Evolutionary conservation across 2,888 invertebrate species (phyloP).

Genomic region (Chaetogeoica ovagalla): DNA sequence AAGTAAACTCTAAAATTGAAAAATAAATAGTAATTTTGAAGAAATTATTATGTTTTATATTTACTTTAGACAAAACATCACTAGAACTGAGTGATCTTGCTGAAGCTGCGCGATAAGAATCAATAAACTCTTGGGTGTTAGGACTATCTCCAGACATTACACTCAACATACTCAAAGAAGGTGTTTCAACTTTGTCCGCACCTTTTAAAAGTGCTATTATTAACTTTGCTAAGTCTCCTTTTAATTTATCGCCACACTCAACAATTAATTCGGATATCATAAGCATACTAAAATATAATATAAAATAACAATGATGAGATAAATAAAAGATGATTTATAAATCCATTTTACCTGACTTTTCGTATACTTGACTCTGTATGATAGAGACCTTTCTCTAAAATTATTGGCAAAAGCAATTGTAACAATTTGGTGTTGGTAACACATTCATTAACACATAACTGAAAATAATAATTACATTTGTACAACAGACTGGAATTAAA

Average conservation of each 20-base stretch:
- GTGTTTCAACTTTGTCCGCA: slow-evolving; percentile 82
- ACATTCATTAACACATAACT: slow-evolving; percentile 39
- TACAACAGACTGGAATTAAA: background rate
- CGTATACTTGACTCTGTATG: slow-evolving; percentile 76
- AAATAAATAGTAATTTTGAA: slow-evolving; percentile 4
- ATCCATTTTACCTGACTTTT: slow-evolving; percentile 26
- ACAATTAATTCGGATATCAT: slow-evolving; percentile 84
- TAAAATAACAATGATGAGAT: background rate
- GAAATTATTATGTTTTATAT: background rate
- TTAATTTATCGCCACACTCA: slow-evolving; percentile 76
- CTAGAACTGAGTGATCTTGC: slow-evolving; percentile 42
- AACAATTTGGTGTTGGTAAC: slow-evolving; percentile 45
- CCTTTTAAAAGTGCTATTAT: slow-evolving; percentile 84
- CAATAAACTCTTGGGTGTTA: slow-evolving; percentile 45
- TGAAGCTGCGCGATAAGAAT: slow-evolving; percentile 37
- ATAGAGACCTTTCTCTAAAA: slow-evolving; percentile 78
- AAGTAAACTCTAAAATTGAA: slow-evolving; percentile 58
- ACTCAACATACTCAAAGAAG: slow-evolving; percentile 61
- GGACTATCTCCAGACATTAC: slow-evolving; percentile 42
- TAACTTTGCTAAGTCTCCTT: slow-evolving; percentile 77
- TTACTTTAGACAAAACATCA: slow-evolving; percentile 44
- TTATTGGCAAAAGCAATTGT: slow-evolving; percentile 70
- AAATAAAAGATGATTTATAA: background rate
- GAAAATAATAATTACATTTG: background rate
- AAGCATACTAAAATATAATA: slow-evolving; percentile 67